Base-by-base conservation (phyloP, 2,113 vertebrate genomes). In the Gymnogyps californianus region DNA sequence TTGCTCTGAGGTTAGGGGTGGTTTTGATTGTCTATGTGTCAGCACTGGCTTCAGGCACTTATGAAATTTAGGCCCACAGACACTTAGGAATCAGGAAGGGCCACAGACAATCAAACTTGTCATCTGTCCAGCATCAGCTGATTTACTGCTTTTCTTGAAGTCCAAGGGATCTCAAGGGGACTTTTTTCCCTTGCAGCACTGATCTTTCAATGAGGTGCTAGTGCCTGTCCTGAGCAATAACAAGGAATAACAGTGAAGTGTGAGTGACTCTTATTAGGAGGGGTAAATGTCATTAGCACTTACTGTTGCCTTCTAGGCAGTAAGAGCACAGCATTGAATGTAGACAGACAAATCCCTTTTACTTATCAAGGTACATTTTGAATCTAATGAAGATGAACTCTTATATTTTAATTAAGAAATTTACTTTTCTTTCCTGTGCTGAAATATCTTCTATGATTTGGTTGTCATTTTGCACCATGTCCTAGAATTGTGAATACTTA, bases 181-280 rank as follows among this genome's bases (percentile, higher is more conserved):
- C 93, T 83, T 97, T 87, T 98, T 98, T 98, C 96, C 96, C 93
- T 98, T 97, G 94, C 92, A 98, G 97, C 95, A 95, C 96, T 97
- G 95, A 98, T 98, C 97, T 98, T 98, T 98, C 97, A 97, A 58
- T 98, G 98, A 98, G 97, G 95, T 98, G 94, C 97, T 97, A 96
- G 94, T 98, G 94, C 96, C 97, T 98, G 97, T 98, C 97, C 97
- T 96, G 87, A 96, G 94, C 89, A 98, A 97, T 98, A 98, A 98
- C 93, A 97, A 96, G 96, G 96, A 96, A 97, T 96, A 98, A 95
- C 96, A 96, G 85, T 98, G 98, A 98, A 96, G 96, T 96, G 96
- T 97, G 97, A 98, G 97, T 96, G 94, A 96, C 97, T 97, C 98
- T 98, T 98, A 98, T 98, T 98, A 98, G 96, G 72, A 94, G 93